These are phyloP conservation scores for Lemur catta DNA, from an alignment of 2,797 vertebrate genomes.

Conservation along the genomic window DNA sequence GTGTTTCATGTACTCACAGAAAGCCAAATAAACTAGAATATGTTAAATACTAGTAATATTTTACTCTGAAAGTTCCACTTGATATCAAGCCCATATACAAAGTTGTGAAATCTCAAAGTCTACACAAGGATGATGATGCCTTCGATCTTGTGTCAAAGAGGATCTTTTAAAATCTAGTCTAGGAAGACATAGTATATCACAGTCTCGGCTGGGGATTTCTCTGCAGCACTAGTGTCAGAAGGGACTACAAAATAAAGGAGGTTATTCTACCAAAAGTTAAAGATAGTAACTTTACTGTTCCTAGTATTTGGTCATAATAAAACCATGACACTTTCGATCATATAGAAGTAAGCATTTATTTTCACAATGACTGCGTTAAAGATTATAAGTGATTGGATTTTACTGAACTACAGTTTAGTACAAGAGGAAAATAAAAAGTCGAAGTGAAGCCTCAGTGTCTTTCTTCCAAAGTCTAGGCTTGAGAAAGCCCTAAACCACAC, in stretches of 20 bases:
- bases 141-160: neutral
- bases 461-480: neutral
- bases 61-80: conserved; percentile 40
- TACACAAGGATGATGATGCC: neutral
- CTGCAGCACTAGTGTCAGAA: neutral
- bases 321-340: neutral
- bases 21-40: conserved; percentile 38
- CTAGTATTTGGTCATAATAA: neutral
- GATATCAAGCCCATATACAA: neutral
- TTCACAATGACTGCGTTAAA: neutral
- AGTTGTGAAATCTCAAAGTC: conserved; percentile 11
- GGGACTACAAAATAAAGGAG: neutral
- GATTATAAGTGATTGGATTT: neutral
- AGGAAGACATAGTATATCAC: neutral
- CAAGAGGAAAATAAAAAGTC: neutral
- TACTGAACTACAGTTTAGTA: neutral
- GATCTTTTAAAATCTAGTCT: neutral
- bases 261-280: conserved; percentile 11
- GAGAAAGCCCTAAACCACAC: neutral
- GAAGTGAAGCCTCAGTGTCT: neutral
- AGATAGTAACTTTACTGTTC: neutral
- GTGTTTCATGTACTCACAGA: conserved; percentile 22
- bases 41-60: conserved; percentile 35
- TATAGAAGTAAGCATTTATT: conserved; percentile 26
- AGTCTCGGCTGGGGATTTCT: neutral